Conservation (phyloP, 2,888 invertebrate species). For the Carcina quercana region DNA sequence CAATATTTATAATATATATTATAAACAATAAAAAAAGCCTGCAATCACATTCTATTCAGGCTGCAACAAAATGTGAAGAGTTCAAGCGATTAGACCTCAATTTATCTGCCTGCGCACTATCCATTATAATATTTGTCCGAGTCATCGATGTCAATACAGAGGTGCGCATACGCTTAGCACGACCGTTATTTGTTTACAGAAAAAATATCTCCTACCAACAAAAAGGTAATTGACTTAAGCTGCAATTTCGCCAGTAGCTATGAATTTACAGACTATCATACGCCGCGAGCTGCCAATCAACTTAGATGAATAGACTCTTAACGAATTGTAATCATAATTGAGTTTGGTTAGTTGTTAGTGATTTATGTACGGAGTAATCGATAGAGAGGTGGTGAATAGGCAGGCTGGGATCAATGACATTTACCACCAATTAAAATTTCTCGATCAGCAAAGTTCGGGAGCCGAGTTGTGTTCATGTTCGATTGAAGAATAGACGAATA, state of each 20-base stretch:
- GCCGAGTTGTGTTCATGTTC: too few relatives aligned
- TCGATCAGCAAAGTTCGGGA: conserved; percentile 26
- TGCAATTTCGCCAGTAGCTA: conserved; percentile 54
- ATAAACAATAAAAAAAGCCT: too few relatives aligned
- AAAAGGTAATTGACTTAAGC: conserved; percentile 45
- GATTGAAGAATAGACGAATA: too few relatives aligned
- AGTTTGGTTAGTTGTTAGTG: conserved; percentile 38
- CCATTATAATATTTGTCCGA: conserved; percentile 18
- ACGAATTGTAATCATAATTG: conserved; percentile 56
- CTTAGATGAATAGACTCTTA: conserved; percentile 51
- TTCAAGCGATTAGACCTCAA: conserved; percentile 5
- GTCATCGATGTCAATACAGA: conserved; percentile 29
- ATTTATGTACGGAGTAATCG: conserved; percentile 19
- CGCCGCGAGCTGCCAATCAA: conserved; percentile 46
- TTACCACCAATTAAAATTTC: conserved; percentile 32
- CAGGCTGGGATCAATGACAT: conserved; percentile 25
- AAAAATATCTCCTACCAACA: conserved; percentile 32
- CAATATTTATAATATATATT: too few relatives aligned
- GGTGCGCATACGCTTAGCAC: conserved; percentile 17
- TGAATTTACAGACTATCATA: conserved; percentile 22
- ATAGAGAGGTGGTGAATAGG: not conserved
- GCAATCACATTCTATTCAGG: not conserved
- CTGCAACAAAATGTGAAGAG: not conserved
- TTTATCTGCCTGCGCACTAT: conserved; percentile 2
- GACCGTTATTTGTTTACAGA: conserved; percentile 39